Percentiles rank a stretch among this genome's conserved stretches.
phyloP scores from a whole-genome alignment of 2,888 invertebrate genomes.

The Amphimallon solstitiale region DNA sequence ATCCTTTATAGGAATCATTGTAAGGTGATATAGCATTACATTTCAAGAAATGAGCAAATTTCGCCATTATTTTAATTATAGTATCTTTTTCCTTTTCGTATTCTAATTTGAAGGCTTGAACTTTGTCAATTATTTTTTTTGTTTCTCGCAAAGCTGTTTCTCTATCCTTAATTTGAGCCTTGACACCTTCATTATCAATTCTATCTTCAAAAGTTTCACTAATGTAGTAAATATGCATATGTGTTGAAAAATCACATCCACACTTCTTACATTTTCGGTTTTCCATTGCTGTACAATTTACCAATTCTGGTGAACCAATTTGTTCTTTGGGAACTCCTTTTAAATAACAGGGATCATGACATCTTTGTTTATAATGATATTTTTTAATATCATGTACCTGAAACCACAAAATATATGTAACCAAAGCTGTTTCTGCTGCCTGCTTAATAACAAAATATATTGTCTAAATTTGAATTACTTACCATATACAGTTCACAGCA shows the following conservation, averaged over 20 bases:
- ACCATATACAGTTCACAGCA: slow-evolving; percentile 47
- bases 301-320: slow-evolving; percentile 54
- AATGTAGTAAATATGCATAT: slow-evolving; percentile 59
- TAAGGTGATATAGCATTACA: slow-evolving; percentile 56
- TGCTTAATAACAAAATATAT: no score
- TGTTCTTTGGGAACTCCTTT: slow-evolving; percentile 54
- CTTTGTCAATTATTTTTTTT: slow-evolving; percentile 47
- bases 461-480: no score
- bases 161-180: slow-evolving; percentile 46
- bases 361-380: slow-evolving; percentile 55
- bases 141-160: slow-evolving; percentile 43
- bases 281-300: slow-evolving; percentile 54
- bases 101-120: slow-evolving; percentile 38
- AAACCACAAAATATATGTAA: slow-evolving; percentile 20
- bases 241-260: slow-evolving; percentile 53
- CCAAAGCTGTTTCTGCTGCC: not conserved
- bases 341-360: slow-evolving; percentile 58
- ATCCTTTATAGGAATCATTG: slow-evolving; percentile 56
- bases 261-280: slow-evolving; percentile 51
- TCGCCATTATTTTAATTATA: slow-evolving; percentile 53
- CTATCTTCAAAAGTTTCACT: slow-evolving; percentile 51
- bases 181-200: slow-evolving; percentile 50
- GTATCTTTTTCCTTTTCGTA: slow-evolving; percentile 51
- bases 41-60: slow-evolving; percentile 57
- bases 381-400: slow-evolving; percentile 53